These are phyloP conservation scores for Caerostris darwini DNA, from an alignment of 1,140 invertebrate species.

Conservation along the genomic window DNA sequence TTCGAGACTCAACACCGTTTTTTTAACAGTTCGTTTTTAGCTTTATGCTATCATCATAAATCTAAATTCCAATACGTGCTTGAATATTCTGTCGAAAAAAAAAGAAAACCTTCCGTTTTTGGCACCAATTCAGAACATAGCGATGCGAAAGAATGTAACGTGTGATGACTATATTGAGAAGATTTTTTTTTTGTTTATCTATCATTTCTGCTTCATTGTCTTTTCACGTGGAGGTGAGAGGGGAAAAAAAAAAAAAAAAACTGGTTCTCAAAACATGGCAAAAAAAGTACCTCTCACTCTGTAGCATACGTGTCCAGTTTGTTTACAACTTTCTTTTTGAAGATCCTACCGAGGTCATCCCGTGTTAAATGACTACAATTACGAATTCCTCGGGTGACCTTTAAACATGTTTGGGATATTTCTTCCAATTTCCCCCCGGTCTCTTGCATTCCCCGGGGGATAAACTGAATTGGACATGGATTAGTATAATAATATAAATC, in stretches of 20 bases:
- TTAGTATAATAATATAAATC: not conserved
- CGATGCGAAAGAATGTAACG: not conserved
- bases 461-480: not conserved
- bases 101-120: not conserved
- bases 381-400: conserved; percentile 48
- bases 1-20: not conserved
- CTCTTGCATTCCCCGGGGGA: not conserved
- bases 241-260: not conserved
- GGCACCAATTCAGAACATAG: not conserved
- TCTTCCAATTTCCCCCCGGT: not conserved
- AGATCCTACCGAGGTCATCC: conserved; percentile 17
- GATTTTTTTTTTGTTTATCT: not conserved
- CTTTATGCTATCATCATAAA: not conserved
- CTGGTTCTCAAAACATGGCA: not conserved
- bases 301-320: conserved; percentile 2
- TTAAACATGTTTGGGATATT: not conserved
- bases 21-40: not conserved
- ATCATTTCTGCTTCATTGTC: not conserved
- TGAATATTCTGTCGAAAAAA: not conserved
- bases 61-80: not conserved
- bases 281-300: not conserved
- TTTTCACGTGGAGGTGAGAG: not conserved
- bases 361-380: conserved; percentile 36
- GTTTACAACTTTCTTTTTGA: conserved; percentile 69
- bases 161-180: not conserved